Conservation (phyloP, 1,140 invertebrate species). For the Drosophila sproati region DNA sequence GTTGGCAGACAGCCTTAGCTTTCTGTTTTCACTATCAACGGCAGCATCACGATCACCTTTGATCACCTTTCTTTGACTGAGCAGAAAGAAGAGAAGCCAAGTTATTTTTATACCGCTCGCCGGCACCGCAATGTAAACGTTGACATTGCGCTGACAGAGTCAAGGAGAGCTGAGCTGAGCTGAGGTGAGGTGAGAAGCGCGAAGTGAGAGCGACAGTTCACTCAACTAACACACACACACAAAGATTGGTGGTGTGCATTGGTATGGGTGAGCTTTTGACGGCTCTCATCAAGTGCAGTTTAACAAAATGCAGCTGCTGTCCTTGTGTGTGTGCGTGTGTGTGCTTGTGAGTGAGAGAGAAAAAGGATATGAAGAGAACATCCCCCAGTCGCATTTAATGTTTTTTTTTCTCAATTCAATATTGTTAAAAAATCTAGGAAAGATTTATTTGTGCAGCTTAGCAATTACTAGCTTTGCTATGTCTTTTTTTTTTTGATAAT, state of each 20-base stretch:
- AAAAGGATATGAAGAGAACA: too few species aligned
- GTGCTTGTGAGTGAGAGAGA: too few species aligned
- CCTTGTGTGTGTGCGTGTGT: neutral
- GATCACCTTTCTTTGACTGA: neutral
- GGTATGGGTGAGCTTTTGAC: conserved; percentile 13
- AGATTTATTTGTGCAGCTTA: too few species aligned
- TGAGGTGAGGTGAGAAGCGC: neutral
- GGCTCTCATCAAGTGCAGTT: neutral
- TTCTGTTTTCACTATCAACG: conserved; percentile 30
- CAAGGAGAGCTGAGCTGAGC: neutral
- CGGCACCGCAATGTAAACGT: neutral
- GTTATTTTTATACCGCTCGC: conserved; percentile 19
- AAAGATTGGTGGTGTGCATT: neutral
- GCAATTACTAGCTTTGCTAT: too few species aligned
- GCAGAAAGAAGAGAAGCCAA: conserved; percentile 13
- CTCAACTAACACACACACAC: conserved; percentile 12
- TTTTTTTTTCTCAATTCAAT: neutral
- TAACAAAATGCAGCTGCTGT: neutral
- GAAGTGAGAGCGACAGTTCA: conserved; percentile 14
- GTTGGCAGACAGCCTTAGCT: conserved; percentile 22
- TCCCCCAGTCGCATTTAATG: too few species aligned
- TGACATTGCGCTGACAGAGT: conserved; percentile 10
- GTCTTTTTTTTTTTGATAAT: neutral
- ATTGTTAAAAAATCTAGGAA: too few species aligned
- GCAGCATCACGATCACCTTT: conserved; percentile 10